Conservation (phyloP, 2,113 vertebrate genomes). For the Pelvicachromis taeniatus region DNA sequence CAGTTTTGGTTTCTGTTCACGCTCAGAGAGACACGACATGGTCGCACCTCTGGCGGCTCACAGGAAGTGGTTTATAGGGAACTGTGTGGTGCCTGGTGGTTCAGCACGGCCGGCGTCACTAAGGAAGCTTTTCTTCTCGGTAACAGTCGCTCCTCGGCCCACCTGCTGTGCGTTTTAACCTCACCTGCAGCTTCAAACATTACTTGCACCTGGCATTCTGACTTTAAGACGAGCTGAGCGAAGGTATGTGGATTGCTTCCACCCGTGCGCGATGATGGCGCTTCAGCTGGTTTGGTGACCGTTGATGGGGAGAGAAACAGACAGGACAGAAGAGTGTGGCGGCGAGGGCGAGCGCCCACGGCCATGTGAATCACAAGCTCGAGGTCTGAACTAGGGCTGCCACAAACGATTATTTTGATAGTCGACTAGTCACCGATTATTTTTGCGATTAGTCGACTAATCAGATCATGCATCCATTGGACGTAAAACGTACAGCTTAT, state of each 20-base stretch:
- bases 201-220: rapidly evolving
- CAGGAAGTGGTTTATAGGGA: background rate
- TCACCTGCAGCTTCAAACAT: background rate
- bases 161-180: rapidly evolving
- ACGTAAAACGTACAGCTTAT: no score
- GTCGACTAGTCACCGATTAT: no score
- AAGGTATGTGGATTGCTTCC: background rate
- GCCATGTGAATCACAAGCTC: background rate
- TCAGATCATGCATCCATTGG: no score
- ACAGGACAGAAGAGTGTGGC: background rate
- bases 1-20: background rate
- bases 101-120: rapidly evolving
- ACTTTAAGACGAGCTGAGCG: background rate
- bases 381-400: background rate
- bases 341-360: background rate
- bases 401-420: no score
- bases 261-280: background rate
- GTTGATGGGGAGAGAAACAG: background rate
- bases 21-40: background rate
- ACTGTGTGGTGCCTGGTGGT: background rate
- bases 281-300: background rate
- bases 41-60: background rate
- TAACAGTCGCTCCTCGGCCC: background rate
- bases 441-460: no score
- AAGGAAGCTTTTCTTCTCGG: background rate